These are phyloP conservation scores for Okapia johnstoni DNA, from an alignment of 2,113 vertebrate species.

Conservation along the genomic window DNA sequence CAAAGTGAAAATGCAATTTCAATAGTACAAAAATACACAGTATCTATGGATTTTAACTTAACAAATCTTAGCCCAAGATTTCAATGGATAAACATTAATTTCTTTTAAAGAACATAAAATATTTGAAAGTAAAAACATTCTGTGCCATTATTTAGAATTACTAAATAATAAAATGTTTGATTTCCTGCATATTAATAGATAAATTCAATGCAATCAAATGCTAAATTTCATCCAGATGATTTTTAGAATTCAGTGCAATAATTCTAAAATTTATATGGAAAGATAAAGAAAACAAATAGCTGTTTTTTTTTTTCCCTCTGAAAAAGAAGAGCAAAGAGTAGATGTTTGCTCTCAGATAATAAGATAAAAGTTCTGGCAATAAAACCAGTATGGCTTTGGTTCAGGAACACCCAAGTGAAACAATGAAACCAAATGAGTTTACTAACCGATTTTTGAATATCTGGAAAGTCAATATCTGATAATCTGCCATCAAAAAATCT, in stretches of 20 bases:
- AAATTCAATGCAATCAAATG: not conserved
- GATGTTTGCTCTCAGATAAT: not conserved
- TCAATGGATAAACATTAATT: not conserved
- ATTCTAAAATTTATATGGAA: not conserved
- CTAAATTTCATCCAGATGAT: not conserved
- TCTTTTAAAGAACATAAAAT: not conserved
- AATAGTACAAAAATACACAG: not conserved
- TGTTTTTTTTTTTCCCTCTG: not conserved
- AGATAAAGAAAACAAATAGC: not conserved
- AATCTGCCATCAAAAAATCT: not conserved
- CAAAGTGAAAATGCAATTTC: not conserved
- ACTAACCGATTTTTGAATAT: not conserved
- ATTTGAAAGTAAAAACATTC: not conserved
- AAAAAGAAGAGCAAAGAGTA: not conserved
- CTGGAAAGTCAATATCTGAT: not conserved
- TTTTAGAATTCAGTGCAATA: not conserved
- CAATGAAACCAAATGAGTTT: not conserved
- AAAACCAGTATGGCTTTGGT: not conserved
- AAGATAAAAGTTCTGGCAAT: constrained; percentile 18
- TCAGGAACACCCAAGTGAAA: not conserved
- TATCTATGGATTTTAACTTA: not conserved
- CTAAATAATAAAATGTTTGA: not conserved
- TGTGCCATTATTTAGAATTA: not conserved
- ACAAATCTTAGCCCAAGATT: not conserved
- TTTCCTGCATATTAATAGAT: not conserved